Evolutionary conservation across 2,797 vertebrate genomes (phyloP).

Genomic region (Valencia hispanica): DNA sequence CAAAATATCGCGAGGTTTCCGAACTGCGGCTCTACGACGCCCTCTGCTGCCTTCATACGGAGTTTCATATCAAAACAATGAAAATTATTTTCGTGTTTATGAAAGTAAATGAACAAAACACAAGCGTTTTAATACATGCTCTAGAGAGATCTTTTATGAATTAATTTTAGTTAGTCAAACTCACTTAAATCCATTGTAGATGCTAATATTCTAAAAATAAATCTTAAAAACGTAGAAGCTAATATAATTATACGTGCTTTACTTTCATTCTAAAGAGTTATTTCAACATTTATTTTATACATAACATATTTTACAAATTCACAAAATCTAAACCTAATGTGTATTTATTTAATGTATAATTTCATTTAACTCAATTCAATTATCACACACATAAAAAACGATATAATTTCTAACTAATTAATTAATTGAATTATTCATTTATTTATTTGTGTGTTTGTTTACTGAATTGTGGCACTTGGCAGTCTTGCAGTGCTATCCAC

Average conservation of each 20-base stretch:
- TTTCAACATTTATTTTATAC: too few relatives aligned
- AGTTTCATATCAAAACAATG: background rate
- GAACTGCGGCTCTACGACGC: background rate
- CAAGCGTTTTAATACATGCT: background rate
- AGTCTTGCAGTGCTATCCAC: background rate
- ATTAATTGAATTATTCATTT: background rate
- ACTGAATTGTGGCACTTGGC: background rate
- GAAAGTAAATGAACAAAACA: background rate
- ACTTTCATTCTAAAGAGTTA: too few relatives aligned
- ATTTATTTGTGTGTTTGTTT: too few relatives aligned
- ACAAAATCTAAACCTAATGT: too few relatives aligned
- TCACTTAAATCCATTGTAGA: background rate
- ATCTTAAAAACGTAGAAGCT: background rate
- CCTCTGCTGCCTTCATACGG: slow-evolving; percentile 6
- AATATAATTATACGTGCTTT: too few relatives aligned
- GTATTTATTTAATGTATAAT: background rate
- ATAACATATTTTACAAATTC: too few relatives aligned
- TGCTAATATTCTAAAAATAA: background rate
- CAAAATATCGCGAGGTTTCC: slow-evolving; percentile 54
- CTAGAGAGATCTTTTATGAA: background rate
- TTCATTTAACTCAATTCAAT: background rate
- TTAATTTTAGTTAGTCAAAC: background rate
- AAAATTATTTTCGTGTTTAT: background rate
- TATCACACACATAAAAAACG: background rate
- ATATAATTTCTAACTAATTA: background rate